Evolutionary conservation across 2,113 vertebrate genomes (phyloP), one percentile per base, ranked within the genome.

Genomic region (Elachura formosa): DNA sequence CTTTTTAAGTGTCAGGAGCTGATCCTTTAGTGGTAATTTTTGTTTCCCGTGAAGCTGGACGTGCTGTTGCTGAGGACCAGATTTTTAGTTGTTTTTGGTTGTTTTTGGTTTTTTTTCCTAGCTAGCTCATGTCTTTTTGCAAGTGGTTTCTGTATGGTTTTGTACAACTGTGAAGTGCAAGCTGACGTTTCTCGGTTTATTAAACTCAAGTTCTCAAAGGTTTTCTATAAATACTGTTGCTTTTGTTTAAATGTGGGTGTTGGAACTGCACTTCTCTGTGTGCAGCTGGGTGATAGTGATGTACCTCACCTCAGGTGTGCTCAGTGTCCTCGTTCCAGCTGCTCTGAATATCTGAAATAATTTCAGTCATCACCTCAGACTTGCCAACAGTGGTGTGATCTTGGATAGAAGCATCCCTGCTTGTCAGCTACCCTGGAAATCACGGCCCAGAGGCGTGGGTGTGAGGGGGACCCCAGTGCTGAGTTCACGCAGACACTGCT

Each of bases 181-280:
- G 95, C 73, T 94, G 95, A 62, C 11, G 34, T 95, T 95, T 85
- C 95, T 95, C 84, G 90, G 96, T 97, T 98, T 98, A 98, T 98
- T 98, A 98, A 98, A 98, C 94, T 91, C 68, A 34, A 89, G 69
- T 97, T 98, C 94, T 97, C 93, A 90, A 94, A 92, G 89, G 62
- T 81, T 95, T 92, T 93, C 71, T 92, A 94, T 90, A 96, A 94
- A 91, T 54, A 66, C 40, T 6, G 67, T 93, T 33, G 82, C 66
- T 94, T 93, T 68, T 94, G 89, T 93, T 94, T 46, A 84, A 86
- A 67, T 48, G 76, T 80, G 87, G 75, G 93, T 75, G 82, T 80
- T 95, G 83, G 87, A 91, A 38, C 75, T 94, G 91, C 84, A 85
- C 89, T 91, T 66, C 19, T 9, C 67, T 56, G 7, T 15, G 89